These are phyloP conservation scores for Anoplopoma fimbria DNA, from an alignment of 2,113 vertebrate species.

Conservation along the genomic window DNA sequence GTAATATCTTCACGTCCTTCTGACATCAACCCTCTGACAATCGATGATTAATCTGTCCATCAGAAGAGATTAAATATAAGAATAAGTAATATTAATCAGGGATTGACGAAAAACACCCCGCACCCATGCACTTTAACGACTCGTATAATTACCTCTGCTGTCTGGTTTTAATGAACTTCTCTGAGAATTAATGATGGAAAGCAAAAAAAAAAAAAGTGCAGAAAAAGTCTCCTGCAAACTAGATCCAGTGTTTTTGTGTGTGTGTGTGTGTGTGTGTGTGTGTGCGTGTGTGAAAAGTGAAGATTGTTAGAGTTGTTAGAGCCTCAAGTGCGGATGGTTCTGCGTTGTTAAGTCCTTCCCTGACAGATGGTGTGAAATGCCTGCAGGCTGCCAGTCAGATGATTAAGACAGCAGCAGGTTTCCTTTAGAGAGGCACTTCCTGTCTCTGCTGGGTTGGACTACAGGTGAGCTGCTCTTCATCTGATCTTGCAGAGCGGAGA, in stretches of 20 bases:
- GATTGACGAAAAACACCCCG: conserved; percentile 18
- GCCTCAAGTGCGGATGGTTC: neutral
- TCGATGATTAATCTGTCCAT: conserved; percentile 8
- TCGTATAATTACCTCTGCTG: conserved; percentile 43
- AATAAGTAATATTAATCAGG: conserved; percentile 47
- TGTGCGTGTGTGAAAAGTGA: conserved; percentile 15
- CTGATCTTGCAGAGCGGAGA: neutral
- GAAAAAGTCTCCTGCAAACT: neutral
- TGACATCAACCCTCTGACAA: neutral
- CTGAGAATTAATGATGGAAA: conserved; percentile 6
- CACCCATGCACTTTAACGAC: conserved; percentile 21
- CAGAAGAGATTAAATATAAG: conserved; percentile 19
- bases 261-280: conserved; percentile 17
- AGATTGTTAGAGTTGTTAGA: conserved; percentile 12
- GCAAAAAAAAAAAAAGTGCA: neutral
- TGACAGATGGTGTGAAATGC: conserved; percentile 59
- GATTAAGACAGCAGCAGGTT: conserved; percentile 26
- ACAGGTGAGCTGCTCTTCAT: conserved; percentile 36
- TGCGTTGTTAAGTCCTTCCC: conserved; percentile 41
- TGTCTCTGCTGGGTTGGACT: conserved; percentile 23
- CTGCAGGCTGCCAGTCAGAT: conserved; percentile 49
- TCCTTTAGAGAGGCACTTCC: conserved; percentile 27
- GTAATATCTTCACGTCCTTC: neutral
- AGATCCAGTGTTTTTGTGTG: neutral
- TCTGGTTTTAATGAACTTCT: conserved; percentile 54